Conservation (phyloP, 1,140 invertebrate species). For the Drosophila rufa region DNA sequence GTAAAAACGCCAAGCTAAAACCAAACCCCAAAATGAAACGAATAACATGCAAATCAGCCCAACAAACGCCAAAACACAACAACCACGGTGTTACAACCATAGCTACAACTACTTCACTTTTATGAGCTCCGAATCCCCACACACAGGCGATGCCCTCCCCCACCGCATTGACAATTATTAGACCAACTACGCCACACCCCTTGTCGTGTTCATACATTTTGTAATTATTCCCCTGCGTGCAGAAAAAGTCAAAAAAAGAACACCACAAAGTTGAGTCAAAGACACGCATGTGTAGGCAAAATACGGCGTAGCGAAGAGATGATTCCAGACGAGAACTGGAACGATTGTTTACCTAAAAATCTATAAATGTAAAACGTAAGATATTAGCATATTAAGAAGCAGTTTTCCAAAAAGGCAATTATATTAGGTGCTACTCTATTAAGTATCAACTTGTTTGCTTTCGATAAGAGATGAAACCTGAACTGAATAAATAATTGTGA, state of each 20-base stretch:
- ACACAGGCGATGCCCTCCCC: conserved; percentile 5
- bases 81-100: conserved; percentile 40
- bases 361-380: conserved; percentile 4
- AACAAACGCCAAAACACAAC: conserved; percentile 30
- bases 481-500: conserved; percentile 50
- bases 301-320: conserved; percentile 31
- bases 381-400: background rate
- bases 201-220: conserved; percentile 83
- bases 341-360: conserved; percentile 36
- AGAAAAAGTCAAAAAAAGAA: conserved; percentile 49
- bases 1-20: conserved; percentile 39
- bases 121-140: conserved; percentile 57
- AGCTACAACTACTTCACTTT: conserved; percentile 79
- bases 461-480: background rate
- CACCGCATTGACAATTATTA: conserved; percentile 77
- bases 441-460: background rate
- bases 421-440: background rate
- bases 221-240: conserved; percentile 81
- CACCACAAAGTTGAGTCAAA: conserved; percentile 42
- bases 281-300: conserved; percentile 63
- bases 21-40: conserved; percentile 57
- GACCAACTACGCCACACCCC: conserved; percentile 64
- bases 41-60: conserved; percentile 60
- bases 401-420: background rate
- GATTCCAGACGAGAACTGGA: conserved; percentile 47